Percentiles rank a stretch among this genome's conserved stretches.
These are phyloP conservation scores for Psettodes erumei DNA, from an alignment of 2,113 vertebrate species.

Conservation along the genomic window DNA sequence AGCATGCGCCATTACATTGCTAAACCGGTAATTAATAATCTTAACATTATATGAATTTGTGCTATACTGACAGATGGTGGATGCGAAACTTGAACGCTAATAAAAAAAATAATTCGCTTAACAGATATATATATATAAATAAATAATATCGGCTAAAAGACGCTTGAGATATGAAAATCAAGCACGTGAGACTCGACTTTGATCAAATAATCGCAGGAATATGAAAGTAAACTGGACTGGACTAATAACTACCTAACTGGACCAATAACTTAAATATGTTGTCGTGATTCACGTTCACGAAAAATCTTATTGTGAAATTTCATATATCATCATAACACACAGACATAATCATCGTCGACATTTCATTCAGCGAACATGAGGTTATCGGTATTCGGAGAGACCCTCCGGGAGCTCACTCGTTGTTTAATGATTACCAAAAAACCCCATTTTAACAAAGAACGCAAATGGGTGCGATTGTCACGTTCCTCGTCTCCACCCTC, in stretches of 20 bases:
- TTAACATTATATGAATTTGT: background rate
- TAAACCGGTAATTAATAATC: background rate
- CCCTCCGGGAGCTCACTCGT: background rate
- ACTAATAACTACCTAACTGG: too few relatives aligned
- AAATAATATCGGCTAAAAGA: background rate
- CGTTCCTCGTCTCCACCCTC: background rate
- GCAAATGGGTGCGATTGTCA: too few relatives aligned
- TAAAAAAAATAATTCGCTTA: too few relatives aligned
- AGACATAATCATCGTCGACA: background rate
- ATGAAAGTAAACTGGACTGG: background rate
- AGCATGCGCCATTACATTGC: background rate
- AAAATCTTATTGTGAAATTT: background rate
- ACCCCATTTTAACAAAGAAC: background rate
- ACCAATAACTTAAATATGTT: too few relatives aligned
- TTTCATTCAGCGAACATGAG: too few relatives aligned
- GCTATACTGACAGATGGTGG: background rate
- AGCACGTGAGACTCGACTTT: background rate
- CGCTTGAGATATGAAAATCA: background rate
- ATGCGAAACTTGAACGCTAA: background rate
- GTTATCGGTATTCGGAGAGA: constrained; percentile 4
- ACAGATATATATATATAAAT: too few relatives aligned
- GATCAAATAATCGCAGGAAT: background rate
- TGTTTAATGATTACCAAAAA: too few relatives aligned
- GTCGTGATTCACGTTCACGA: background rate
- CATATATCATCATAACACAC: too few relatives aligned